phyloP scores from a whole-genome alignment of 2,113 vertebrate species.

The Macaca mulatta region DNA sequence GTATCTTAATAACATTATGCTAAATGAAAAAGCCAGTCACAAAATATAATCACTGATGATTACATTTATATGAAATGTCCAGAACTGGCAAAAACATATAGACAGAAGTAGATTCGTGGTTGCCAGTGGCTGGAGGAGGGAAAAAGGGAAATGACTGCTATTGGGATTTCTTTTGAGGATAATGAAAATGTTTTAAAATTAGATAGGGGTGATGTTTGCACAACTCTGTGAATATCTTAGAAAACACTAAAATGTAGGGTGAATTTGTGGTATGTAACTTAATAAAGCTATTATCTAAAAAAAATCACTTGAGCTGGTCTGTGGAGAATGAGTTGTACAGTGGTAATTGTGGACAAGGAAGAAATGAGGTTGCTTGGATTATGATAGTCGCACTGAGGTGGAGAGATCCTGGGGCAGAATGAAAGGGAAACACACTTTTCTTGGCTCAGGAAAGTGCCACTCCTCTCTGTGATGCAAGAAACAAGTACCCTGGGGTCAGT shows the following conservation, averaged over 20 bases:
- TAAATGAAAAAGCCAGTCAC: conserved; percentile 15
- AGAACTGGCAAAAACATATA: background rate
- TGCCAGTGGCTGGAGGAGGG: background rate
- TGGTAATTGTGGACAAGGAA: background rate
- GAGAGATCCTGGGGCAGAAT: background rate
- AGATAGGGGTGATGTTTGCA: background rate
- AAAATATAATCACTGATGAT: background rate
- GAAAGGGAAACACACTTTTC: background rate
- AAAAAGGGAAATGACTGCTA: background rate
- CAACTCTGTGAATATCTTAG: background rate
- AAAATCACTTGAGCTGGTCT: background rate
- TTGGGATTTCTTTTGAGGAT: background rate
- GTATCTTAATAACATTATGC: background rate
- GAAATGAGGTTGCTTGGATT: background rate
- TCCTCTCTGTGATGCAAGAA: background rate
- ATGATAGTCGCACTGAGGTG: background rate
- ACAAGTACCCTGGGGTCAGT: background rate
- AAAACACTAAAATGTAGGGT: conserved; percentile 6
- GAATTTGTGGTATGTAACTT: background rate
- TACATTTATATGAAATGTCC: background rate
- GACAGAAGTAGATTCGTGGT: background rate
- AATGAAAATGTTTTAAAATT: conserved; percentile 11
- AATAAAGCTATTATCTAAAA: conserved; percentile 23
- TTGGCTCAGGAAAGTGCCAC: background rate
- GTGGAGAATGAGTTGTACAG: background rate